Base-by-base conservation (phyloP, 2,888 invertebrate species). In the Lasius fuliginosus region DNA sequence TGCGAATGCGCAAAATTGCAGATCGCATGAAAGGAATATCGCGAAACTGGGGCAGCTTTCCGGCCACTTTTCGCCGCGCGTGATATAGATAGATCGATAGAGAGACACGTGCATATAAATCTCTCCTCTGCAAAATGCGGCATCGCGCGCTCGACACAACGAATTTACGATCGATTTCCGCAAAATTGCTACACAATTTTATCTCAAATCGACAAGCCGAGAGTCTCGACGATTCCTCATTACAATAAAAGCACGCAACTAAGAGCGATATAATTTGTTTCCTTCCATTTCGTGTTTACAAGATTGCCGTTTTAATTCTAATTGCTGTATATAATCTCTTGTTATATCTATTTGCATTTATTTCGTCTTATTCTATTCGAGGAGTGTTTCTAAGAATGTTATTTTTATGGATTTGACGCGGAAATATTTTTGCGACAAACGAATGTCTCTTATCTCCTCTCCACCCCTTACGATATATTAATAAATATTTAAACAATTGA, bases 1-100 rank as follows among this genome's bases (percentile, higher is more conserved):
- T 67, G 58, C 46, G 67, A 82, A 64, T 67, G 82, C 53, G 46
- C 64, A n/a, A 71, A 79, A 86, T 85, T 82, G 30, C 85, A 30
- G 58, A 33, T 58, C 23, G 60, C 53, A 64, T 30, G 62, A 23
- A 77, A 77, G 40, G 69, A 69, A 82, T 64, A 64, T 65, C 62
- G 62, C 33, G 75, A 58, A 83, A 87, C 65, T 76, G 67, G 81
- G 74, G 56, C 83, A 79, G 77, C 86, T 87, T 87, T 85, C 85
- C 71, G 76, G 62, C 68, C 62, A 75, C 53, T 71, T 71, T 73
- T 81, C 36, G 46, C 40, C 40, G 42, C 68, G 15, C 56, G 46
- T 46, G 40, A 36, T 42, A 27, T 23, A 42, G 81, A 53, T 36
- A 60, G 60, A 73, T 60, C 60, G 74, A 81, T 81, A 46, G 36